These are phyloP conservation scores for Philaethria dido DNA, from an alignment of 2,888 invertebrate species.

Conservation along the genomic window DNA sequence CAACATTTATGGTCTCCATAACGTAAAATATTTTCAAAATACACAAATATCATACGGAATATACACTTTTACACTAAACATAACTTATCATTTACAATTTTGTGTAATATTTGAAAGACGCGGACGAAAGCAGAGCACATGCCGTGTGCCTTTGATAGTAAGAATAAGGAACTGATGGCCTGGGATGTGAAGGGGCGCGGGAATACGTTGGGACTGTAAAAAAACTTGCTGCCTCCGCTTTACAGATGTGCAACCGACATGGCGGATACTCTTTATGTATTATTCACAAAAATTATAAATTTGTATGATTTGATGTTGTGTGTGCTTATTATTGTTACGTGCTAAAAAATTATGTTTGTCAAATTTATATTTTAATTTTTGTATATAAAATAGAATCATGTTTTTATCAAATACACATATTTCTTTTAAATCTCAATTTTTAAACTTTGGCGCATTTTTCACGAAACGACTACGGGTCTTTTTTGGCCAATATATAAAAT, in stretches of 20 bases:
- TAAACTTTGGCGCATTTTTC: no score
- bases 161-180: slow-evolving; percentile 75
- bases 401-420: no score
- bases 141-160: slow-evolving; percentile 60
- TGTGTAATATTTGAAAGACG: slow-evolving; percentile 4
- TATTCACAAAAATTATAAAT: not conserved
- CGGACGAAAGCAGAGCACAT: slow-evolving; percentile 58
- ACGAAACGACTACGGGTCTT: no score
- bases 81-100: slow-evolving; percentile 18
- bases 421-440: no score
- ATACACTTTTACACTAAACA: slow-evolving; percentile 15
- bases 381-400: no score
- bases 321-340: no score
- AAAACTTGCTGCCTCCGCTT: slow-evolving; percentile 75
- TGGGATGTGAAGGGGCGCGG: slow-evolving; percentile 71
- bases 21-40: slow-evolving; percentile 37
- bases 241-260: slow-evolving; percentile 54
- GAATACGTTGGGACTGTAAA: slow-evolving; percentile 76
- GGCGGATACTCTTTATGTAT: slow-evolving; percentile 62
- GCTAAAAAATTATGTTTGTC: no score
- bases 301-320: no score
- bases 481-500: no score
- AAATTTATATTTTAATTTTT: no score
- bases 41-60: not conserved
- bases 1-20: slow-evolving; percentile 74